These are phyloP conservation scores for Balearica regulorum DNA, from an alignment of 2,797 vertebrate species.

Conservation along the genomic window DNA sequence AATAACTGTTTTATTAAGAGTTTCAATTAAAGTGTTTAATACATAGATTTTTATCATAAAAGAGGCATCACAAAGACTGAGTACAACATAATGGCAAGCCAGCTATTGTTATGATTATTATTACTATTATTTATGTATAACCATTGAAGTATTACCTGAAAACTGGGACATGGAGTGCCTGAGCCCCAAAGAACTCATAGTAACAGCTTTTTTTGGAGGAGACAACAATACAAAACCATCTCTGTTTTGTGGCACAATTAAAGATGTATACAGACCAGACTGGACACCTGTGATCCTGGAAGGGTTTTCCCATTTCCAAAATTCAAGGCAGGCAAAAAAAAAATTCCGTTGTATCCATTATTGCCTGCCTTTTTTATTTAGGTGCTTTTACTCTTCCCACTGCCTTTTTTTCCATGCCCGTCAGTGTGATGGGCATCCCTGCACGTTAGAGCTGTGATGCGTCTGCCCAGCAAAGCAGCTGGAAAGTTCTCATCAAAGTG, in stretches of 20 bases:
- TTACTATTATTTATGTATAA: not conserved
- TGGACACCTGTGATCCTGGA: not conserved
- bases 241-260: not conserved
- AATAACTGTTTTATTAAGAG: not conserved
- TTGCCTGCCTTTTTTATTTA: not conserved
- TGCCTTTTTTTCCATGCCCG: not conserved
- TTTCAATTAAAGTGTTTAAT: slow-evolving; percentile 38
- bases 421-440: not conserved
- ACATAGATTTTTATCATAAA: not conserved
- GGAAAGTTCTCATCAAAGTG: not conserved
- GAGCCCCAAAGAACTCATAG: not conserved
- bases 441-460: not conserved
- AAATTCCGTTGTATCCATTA: not conserved
- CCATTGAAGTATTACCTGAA: not conserved
- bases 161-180: not conserved
- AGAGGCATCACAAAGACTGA: not conserved
- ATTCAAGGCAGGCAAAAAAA: not conserved
- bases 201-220: not conserved
- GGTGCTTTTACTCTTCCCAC: not conserved
- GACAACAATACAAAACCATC: not conserved
- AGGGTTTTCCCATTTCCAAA: slow-evolving; percentile 1
- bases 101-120: not conserved
- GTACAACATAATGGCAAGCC: not conserved
- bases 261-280: not conserved
- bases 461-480: not conserved